These are phyloP conservation scores for Brienomyrus longianalis DNA, from an alignment of 2,113 vertebrate genomes.

Conservation along the genomic window DNA sequence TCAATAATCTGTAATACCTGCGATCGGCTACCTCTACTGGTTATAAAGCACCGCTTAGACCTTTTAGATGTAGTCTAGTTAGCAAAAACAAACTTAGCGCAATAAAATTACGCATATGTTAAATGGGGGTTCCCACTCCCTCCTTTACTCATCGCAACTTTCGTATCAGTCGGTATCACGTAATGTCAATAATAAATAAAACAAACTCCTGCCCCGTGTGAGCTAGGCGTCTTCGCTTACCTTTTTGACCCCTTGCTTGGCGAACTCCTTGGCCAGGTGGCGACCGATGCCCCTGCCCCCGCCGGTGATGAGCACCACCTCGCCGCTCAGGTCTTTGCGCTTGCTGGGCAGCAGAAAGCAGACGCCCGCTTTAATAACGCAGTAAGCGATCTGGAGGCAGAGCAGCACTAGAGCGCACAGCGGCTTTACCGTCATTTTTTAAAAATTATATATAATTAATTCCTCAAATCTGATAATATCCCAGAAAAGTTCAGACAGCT, in stretches of 20 bases:
- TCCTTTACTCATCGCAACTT: neutral
- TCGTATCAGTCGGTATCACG: neutral
- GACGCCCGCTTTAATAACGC: constrained; percentile 63
- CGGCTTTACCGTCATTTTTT: constrained; percentile 69
- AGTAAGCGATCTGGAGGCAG: constrained; percentile 71
- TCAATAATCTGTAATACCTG: neutral
- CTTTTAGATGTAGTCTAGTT: neutral
- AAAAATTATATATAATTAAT: neutral
- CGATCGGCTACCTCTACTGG: neutral
- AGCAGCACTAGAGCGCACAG: constrained; percentile 74
- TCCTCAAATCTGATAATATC: neutral
- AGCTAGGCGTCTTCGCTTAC: constrained; percentile 51
- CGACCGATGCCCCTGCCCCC: constrained; percentile 94
- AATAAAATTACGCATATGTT: neutral
- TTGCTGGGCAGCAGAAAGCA: constrained; percentile 64
- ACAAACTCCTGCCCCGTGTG: neutral
- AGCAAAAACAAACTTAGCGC: neutral
- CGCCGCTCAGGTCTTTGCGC: constrained; percentile 72
- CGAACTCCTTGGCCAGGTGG: constrained; percentile 85
- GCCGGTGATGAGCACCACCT: constrained; percentile 87
- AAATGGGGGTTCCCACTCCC: neutral
- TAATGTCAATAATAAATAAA: neutral
- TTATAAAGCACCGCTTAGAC: neutral
- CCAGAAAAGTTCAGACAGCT: neutral
- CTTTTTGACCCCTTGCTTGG: constrained; percentile 79